Evolutionary conservation across 2,113 vertebrate species (phyloP), one percentile per base, ranked within the genome.

Genomic region (Hydrochoerus hydrochaeris): DNA sequence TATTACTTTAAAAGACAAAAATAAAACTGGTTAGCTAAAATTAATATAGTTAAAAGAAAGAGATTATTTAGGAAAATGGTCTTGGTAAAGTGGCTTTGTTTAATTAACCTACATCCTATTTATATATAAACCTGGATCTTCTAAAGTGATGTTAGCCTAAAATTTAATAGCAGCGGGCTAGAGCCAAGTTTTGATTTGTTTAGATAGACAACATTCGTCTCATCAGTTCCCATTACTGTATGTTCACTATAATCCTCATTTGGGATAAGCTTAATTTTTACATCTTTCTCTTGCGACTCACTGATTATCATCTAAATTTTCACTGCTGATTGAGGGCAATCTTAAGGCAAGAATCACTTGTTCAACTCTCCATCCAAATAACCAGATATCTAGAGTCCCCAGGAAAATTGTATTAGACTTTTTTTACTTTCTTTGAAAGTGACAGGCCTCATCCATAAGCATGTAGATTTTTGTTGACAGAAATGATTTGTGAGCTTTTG

Each of bases 1-100:
- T 10, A 75, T 83, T 89, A 89, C 30, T n/a, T n/a, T n/a, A n/a
- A n/a, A n/a, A n/a, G n/a, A n/a, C n/a, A n/a, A n/a, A n/a, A n/a
- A n/a, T 4, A 95, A 97, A 94, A 84, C 20, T 62, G 9, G 46
- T 77, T 77, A 54, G 71, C 19, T 82, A 69, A 94, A 96, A 71
- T 38, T 88, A 85, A 92, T 85, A 91, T 20, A 88, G 35, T 78
- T 90, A 69, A 88, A 63, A 57, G 52, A 91, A 46, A 95, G 90
- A 38, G 7, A 19, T 84, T 32, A 83, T 80, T 86, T 85, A n/a
- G n/a, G n/a, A n/a, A n/a, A n/a, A n/a, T n/a, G n/a, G n/a, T n/a
- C n/a, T n/a, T n/a, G n/a, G n/a, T n/a, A n/a, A n/a, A n/a, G n/a
- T n/a, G n/a, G n/a, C n/a, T n/a, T n/a, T n/a, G 54, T 28, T 12